These are phyloP conservation scores for Strigamia transsilvanica DNA, from an alignment of 2,888 invertebrate genomes.

Conservation along the genomic window DNA sequence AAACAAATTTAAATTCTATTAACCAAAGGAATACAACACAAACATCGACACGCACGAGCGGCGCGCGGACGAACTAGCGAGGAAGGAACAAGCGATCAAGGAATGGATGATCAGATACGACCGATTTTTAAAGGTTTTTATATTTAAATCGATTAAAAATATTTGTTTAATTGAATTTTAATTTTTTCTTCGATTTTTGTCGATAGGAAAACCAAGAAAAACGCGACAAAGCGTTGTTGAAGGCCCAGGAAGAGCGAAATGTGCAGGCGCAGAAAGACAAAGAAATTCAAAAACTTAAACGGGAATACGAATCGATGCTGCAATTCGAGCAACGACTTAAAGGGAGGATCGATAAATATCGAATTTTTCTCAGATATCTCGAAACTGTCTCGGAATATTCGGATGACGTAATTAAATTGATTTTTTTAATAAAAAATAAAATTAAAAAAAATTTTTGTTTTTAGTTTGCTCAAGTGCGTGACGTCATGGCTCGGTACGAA, in stretches of 20 bases:
- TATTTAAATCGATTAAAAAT: neutral
- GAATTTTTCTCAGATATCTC: constrained; percentile 35
- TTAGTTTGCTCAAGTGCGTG: constrained; percentile 51
- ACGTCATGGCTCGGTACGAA: constrained; percentile 48
- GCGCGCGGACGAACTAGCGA: constrained; percentile 39
- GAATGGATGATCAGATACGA: constrained; percentile 48
- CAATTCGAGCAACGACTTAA: neutral
- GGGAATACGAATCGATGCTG: constrained; percentile 4
- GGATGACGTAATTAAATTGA: constrained; percentile 32
- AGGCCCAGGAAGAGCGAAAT: neutral
- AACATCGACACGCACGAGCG: constrained; percentile 14
- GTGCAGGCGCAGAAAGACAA: constrained; percentile 46
- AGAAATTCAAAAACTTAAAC: constrained; percentile 43
- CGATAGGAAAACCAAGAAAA: constrained; percentile 46
- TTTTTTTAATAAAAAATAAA: neutral
- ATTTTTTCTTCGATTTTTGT: neutral
- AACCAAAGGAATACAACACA: neutral
- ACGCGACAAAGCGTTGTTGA: constrained; percentile 42
- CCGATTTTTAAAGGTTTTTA: constrained; percentile 19
- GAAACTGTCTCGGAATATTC: constrained; percentile 25
- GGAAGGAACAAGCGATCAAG: constrained; percentile 51
- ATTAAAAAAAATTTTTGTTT: neutral
- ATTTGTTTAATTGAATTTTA: neutral
- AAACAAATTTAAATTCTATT: neutral
- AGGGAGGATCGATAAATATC: neutral